Conservation (phyloP, 2,113 vertebrate genomes). For the Anoplopoma fimbria region DNA sequence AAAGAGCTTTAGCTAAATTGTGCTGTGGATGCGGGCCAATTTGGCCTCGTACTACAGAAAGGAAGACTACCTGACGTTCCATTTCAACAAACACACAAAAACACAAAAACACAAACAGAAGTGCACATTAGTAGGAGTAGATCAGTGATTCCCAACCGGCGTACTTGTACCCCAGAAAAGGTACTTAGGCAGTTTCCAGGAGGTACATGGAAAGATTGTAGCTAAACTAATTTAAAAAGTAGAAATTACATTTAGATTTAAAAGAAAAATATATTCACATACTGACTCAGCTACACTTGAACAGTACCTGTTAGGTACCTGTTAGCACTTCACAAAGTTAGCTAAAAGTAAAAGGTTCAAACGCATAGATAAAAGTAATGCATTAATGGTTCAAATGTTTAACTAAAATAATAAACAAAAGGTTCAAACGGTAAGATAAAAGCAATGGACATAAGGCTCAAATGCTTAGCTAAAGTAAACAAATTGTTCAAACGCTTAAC, state of each 20-base stretch:
- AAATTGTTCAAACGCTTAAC: too few species aligned
- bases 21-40: background rate
- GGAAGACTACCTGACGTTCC: conserved; percentile 17
- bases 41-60: background rate
- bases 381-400: background rate
- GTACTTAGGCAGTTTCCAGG: background rate
- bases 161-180: background rate
- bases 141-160: background rate
- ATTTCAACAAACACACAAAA: background rate
- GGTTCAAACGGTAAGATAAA: background rate
- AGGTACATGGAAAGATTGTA: background rate
- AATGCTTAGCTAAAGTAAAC: background rate
- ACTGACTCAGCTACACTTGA: background rate
- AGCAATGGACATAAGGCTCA: background rate
- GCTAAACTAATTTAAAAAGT: background rate
- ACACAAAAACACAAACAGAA: background rate
- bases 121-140: background rate
- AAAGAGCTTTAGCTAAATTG: background rate
- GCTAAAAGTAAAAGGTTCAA: too few species aligned
- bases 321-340: too few species aligned
- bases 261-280: background rate
- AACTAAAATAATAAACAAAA: background rate
- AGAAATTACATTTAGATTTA: background rate
- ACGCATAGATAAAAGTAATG: background rate
- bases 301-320: too few species aligned